phyloP scores from a whole-genome alignment of 2,888 invertebrate species.

The Sesia apiformis region DNA sequence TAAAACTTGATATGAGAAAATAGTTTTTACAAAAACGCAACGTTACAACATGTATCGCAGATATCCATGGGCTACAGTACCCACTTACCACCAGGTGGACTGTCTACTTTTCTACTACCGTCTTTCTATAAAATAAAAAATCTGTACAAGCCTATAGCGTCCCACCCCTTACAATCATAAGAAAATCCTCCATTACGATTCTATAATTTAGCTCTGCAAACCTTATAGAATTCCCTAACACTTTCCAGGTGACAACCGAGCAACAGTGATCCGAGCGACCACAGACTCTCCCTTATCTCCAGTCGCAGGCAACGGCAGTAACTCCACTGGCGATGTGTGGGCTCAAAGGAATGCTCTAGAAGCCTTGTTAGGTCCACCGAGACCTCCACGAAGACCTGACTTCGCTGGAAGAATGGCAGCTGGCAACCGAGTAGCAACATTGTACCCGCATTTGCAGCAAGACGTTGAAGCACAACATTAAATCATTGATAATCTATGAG shows the following conservation, averaged over 20 bases:
- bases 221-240: no score
- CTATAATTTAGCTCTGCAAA: no score
- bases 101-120: no score
- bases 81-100: no score
- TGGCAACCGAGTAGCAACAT: slow-evolving; percentile 76
- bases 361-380: slow-evolving; percentile 67
- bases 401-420: slow-evolving; percentile 80
- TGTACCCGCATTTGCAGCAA: slow-evolving; percentile 81
- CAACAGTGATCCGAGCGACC: slow-evolving; percentile 77
- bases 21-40: no score
- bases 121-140: no score
- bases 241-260: slow-evolving; percentile 51
- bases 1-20: no score
- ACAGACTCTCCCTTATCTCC: slow-evolving; percentile 92
- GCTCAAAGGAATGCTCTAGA: slow-evolving; percentile 70
- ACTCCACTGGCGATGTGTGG: slow-evolving; percentile 40
- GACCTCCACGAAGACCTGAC: slow-evolving; percentile 70
- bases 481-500: background rate
- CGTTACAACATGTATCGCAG: no score
- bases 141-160: no score
- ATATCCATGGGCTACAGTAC: no score
- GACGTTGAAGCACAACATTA: slow-evolving; percentile 50
- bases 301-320: slow-evolving; percentile 68
- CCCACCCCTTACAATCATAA: no score
- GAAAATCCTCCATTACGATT: no score